phyloP scores from a whole-genome alignment of 2,113 vertebrate genomes.

The Menura novaehollandiae region DNA sequence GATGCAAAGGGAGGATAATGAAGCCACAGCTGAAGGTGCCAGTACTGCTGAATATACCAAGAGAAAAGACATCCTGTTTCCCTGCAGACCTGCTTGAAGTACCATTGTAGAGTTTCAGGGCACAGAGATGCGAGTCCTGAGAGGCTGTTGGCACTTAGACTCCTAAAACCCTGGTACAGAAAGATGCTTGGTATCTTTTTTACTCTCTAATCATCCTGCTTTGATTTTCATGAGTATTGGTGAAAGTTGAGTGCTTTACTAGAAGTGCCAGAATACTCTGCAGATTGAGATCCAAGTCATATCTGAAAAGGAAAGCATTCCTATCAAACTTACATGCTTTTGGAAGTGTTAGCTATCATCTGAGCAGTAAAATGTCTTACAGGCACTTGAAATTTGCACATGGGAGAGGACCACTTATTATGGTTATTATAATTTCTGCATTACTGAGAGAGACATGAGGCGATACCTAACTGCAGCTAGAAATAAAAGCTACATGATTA shows the following conservation, averaged over 20 bases:
- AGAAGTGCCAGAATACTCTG: neutral
- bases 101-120: neutral
- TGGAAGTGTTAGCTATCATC: neutral
- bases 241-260: neutral
- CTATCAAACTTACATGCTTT: neutral
- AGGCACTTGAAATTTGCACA: neutral
- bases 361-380: neutral
- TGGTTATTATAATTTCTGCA: neutral
- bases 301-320: neutral
- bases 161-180: neutral
- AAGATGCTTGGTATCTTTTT: neutral
- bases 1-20: neutral
- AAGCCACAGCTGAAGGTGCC: neutral
- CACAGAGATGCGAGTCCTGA: neutral
- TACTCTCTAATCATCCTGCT: neutral
- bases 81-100: neutral
- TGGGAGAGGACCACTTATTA: neutral
- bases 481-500: neutral
- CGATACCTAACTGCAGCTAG: neutral
- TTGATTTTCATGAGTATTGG: neutral
- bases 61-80: neutral
- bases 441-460: neutral
- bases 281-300: neutral
- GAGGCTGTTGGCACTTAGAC: neutral
- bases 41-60: neutral